phyloP scores from a whole-genome alignment of 2,113 vertebrate genomes.

The Cettia cetti region DNA sequence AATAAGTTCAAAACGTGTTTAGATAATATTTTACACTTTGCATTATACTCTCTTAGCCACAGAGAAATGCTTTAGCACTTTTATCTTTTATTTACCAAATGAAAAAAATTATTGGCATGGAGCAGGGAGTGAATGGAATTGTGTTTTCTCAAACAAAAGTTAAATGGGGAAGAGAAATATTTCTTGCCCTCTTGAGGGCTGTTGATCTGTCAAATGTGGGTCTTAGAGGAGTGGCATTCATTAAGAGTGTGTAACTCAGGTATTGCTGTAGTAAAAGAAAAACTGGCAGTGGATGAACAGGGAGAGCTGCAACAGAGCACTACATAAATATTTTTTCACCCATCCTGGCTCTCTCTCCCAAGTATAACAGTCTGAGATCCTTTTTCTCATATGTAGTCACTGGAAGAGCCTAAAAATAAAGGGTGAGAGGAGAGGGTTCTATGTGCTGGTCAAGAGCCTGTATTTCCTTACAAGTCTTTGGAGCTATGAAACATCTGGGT shows the following conservation, averaged over 20 bases:
- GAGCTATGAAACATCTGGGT: background rate
- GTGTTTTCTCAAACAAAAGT: conserved; percentile 15
- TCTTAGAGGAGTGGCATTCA: background rate
- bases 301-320: background rate
- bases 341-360: background rate
- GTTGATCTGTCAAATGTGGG: background rate
- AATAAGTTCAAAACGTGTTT: background rate
- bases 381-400: background rate
- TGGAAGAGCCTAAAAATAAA: background rate
- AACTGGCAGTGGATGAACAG: background rate
- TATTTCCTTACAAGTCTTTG: background rate
- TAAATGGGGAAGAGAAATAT: background rate
- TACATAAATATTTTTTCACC: background rate
- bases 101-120: background rate
- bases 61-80: background rate
- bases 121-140: background rate
- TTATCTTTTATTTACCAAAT: background rate
- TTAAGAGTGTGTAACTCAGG: background rate
- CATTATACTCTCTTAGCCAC: background rate
- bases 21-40: background rate
- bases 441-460: background rate
- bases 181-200: background rate
- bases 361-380: background rate
- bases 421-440: background rate
- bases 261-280: background rate